phyloP scores from a whole-genome alignment of 2,113 vertebrate genomes.

The Lichenostomus cassidix region DNA sequence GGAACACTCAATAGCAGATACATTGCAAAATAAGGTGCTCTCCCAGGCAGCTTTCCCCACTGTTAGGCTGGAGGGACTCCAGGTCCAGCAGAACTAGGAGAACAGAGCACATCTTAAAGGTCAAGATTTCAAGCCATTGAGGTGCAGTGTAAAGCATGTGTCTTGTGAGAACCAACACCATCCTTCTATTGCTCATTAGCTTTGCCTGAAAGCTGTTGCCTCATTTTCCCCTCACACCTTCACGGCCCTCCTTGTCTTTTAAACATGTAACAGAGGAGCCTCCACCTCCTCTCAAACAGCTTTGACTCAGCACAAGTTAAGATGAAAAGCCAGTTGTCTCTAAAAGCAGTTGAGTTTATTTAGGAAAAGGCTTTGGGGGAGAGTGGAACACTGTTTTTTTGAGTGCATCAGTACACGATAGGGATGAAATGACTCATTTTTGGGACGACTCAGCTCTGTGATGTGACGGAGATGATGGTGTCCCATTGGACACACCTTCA shows the following conservation, averaged over 20 bases:
- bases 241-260: neutral
- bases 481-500: neutral
- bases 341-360: neutral
- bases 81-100: neutral
- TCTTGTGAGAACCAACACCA: neutral
- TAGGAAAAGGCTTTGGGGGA: neutral
- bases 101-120: neutral
- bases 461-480: neutral
- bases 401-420: neutral
- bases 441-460: neutral
- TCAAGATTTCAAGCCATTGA: neutral
- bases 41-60: neutral
- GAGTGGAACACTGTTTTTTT: neutral
- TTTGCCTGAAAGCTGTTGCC: neutral
- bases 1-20: fast-evolving
- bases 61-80: neutral
- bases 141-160: fast-evolving
- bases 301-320: neutral
- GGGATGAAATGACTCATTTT: neutral
- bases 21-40: neutral
- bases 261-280: fast-evolving
- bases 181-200: neutral
- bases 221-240: neutral
- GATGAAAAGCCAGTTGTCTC: neutral
- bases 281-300: neutral